Evolutionary conservation across 2,113 vertebrate species (phyloP), one percentile per base, ranked within the genome.

Genomic region (Periophthalmodon schlosseri): DNA sequence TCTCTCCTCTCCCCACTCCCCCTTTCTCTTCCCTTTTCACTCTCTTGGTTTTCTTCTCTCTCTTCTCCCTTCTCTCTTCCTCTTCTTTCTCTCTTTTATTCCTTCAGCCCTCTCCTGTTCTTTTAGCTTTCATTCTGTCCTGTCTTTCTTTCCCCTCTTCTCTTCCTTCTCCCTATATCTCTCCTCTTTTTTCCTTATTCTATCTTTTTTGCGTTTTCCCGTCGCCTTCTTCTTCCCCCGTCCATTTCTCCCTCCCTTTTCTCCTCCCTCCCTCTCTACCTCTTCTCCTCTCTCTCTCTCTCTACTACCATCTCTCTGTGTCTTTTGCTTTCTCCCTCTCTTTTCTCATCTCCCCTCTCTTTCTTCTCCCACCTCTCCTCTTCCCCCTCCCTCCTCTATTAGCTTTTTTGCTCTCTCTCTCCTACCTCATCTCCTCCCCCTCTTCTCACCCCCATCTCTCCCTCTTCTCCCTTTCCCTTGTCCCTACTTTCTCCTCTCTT

Each of bases 1-100:
- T 14, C 57, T 14, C 79, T 76, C 78, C 87, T 87, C 86, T 87
- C 82, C 28, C 15, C 14, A 5, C 20, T n/a, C 20, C 20, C 18
- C 52, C 18, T 7, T n/a, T 8, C 7, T 9, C 18, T 56, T 50
- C 49, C 5, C 16, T 18, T 50, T 18, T 14, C 16, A 14, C 49
- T 58, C 3, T 20, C 57, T 24, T 6, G 8, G 8, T 3, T n/a
- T 58, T 13, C 12, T 13, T 13, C 56, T 58, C 11, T 11, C n/a
- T 24, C 52, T 56, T 15, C 5, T n/a, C 52, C 49, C 49, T n/a
- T 54, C 52, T n/a, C 52, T 56, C 49, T 50, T 18, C 6, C 20
- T n/a, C 56, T 24, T 58, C 56, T 58, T 21, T 56, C 52, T 21
- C n/a, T 13, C 9, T 23, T n/a, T 23, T 21, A 4, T 23, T 21